phyloP scores from a whole-genome alignment of 64 coral and sea anemone species.

The Montipora efflorescens region DNA sequence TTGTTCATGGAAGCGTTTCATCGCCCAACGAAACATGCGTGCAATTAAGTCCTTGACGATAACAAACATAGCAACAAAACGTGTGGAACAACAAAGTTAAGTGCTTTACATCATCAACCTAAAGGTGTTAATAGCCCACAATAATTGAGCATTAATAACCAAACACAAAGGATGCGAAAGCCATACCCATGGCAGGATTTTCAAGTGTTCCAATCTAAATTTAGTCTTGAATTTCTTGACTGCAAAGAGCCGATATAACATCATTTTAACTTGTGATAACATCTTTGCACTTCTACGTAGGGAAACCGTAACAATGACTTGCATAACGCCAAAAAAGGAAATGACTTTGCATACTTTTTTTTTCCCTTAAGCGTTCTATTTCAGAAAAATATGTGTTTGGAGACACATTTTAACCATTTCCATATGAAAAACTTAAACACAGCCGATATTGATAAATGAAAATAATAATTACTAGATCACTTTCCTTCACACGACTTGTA shows the following conservation, averaged over 20 bases:
- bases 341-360: background rate
- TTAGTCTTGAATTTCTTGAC: constrained; percentile 15
- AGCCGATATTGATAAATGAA: constrained; percentile 8
- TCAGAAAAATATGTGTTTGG: no score
- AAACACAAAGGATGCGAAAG: constrained; percentile 1
- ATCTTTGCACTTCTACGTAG: background rate
- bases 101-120: background rate
- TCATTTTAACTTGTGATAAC: background rate
- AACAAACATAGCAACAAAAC: constrained; percentile 44
- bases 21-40: background rate
- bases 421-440: background rate
- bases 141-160: background rate
- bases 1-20: background rate
- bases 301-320: background rate
- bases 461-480: constrained; percentile 1
- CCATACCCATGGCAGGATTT: background rate
- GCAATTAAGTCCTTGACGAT: constrained; percentile 38
- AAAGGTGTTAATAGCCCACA: background rate
- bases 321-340: constrained; percentile 11
- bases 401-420: background rate
- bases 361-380: background rate
- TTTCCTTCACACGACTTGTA: background rate
- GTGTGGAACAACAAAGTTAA: constrained; percentile 1
- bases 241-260: constrained; percentile 8
- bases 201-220: constrained; percentile 10